These are phyloP conservation scores for Triplophysa bombifrons DNA, from an alignment of 2,797 vertebrate genomes.

Conservation along the genomic window DNA sequence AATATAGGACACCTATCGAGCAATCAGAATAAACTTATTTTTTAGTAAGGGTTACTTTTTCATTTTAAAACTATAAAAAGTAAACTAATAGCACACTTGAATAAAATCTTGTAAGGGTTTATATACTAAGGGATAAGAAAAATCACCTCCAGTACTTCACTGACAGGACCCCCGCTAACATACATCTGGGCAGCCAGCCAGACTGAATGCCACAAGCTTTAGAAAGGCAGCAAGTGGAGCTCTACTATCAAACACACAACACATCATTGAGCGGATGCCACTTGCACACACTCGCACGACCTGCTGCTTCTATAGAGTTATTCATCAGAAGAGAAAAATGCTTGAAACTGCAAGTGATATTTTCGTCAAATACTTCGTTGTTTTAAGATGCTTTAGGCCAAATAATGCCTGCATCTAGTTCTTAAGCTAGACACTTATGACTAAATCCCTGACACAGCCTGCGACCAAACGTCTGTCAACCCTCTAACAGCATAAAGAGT, in stretches of 20 bases:
- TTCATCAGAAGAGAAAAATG: not conserved
- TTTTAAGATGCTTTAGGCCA: not conserved
- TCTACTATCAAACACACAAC: not conserved
- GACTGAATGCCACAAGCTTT: not conserved
- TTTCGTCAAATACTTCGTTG: not conserved
- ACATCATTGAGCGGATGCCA: not conserved
- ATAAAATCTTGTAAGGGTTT: not conserved
- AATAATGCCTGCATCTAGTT: not conserved
- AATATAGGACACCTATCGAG: no score
- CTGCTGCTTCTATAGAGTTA: not conserved
- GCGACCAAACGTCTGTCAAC: not conserved
- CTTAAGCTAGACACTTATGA: not conserved
- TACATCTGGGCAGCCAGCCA: not conserved
- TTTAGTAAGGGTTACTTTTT: no score
- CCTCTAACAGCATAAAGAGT: not conserved
- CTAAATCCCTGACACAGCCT: not conserved
- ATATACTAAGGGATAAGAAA: not conserved
- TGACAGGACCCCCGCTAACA: not conserved
- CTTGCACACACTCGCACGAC: not conserved
- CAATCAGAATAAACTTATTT: no score
- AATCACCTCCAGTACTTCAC: not conserved
- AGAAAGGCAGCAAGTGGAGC: not conserved
- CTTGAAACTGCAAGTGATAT: not conserved
- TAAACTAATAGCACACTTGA: no score
- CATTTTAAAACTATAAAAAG: no score